Conservation (phyloP, 2,113 vertebrate genomes). For the Bubalus kerabau region DNA sequence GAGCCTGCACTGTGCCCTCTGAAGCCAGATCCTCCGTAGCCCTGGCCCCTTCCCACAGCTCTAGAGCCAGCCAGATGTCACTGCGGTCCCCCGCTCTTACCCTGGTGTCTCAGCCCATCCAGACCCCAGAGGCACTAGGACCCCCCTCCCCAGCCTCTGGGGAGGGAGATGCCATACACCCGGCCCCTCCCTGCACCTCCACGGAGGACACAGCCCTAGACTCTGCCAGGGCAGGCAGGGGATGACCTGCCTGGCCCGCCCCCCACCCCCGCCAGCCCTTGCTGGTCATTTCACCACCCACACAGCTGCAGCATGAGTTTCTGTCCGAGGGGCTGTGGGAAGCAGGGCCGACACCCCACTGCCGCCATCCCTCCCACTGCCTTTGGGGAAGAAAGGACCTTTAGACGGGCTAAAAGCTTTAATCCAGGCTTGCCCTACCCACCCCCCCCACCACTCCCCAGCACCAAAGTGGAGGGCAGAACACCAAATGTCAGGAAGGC, state of each 20-base stretch:
- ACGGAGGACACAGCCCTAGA: background rate
- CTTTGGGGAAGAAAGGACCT: background rate
- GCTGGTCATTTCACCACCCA: background rate
- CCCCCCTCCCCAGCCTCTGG: background rate
- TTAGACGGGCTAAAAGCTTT: slow-evolving; percentile 50
- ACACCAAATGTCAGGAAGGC: background rate
- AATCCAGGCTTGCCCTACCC: slow-evolving; percentile 34
- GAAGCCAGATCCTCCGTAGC: background rate
- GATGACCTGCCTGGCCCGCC: background rate
- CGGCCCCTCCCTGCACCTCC: background rate
- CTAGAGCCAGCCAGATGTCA: background rate
- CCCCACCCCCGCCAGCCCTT: background rate
- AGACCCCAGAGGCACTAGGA: background rate
- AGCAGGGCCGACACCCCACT: background rate
- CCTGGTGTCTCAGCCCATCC: background rate
- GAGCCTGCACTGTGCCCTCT: background rate
- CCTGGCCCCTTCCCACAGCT: background rate
- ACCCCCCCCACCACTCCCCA: background rate
- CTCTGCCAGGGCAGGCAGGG: background rate
- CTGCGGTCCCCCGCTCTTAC: background rate
- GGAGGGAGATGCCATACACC: background rate
- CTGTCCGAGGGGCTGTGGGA: background rate
- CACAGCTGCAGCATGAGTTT: background rate
- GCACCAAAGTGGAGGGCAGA: background rate
- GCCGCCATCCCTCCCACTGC: background rate